Conservation (phyloP, 2,888 invertebrate genomes). For the Brachypalpus laphriformis region DNA sequence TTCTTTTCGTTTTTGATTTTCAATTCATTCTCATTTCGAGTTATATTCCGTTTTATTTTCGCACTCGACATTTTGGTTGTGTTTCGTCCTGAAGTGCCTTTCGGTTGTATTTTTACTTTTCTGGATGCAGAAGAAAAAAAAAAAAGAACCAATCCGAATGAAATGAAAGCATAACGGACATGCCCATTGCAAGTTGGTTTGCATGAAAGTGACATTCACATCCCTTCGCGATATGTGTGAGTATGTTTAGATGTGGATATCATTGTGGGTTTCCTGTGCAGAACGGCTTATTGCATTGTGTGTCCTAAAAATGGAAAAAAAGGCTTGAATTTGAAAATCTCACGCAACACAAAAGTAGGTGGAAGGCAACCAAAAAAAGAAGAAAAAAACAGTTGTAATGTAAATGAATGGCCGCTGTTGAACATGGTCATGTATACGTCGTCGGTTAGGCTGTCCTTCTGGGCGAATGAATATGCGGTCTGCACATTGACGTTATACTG, state of each 20-base stretch:
- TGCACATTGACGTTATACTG: constrained; percentile 72
- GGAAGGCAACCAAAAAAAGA: neutral
- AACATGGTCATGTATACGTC: constrained; percentile 46
- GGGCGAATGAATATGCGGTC: constrained; percentile 35
- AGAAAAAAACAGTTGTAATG: constrained; percentile 23
- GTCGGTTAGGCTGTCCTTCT: constrained; percentile 11
- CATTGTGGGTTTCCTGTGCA: constrained; percentile 66
- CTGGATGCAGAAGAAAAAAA: neutral
- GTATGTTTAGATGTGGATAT: constrained; percentile 62
- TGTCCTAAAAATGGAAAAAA: constrained; percentile 44
- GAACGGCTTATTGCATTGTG: constrained; percentile 71
- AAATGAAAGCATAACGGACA: constrained; percentile 62
- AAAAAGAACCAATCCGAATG: constrained; percentile 33
- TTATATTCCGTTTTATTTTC: constrained; percentile 10
- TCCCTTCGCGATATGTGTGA: constrained; percentile 12
- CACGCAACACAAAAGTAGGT: neutral
- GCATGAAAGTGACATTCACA: constrained; percentile 50
- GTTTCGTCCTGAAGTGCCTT: constrained; percentile 32
- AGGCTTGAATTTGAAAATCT: constrained; percentile 56
- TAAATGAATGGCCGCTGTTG: constrained; percentile 60
- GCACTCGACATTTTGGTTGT: constrained; percentile 13
- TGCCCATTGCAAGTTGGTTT: constrained; percentile 53
- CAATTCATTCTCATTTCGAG: constrained; percentile 49
- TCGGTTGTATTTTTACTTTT: constrained; percentile 30
- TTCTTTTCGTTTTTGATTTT: constrained; percentile 48